These are phyloP conservation scores for Himalopsyche kuldschensis DNA, from an alignment of 2,888 invertebrate species.

Conservation along the genomic window DNA sequence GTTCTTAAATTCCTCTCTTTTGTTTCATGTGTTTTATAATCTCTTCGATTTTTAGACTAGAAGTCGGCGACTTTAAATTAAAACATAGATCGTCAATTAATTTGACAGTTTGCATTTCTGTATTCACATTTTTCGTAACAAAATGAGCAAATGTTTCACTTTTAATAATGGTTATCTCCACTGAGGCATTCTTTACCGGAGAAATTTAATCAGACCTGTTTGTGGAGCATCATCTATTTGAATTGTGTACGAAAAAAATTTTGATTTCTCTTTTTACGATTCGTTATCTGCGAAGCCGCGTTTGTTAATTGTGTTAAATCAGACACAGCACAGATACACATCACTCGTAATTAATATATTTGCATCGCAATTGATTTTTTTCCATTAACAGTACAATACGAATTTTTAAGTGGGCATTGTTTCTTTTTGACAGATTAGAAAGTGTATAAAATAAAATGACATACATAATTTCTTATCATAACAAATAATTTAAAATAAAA, in stretches of 20 bases:
- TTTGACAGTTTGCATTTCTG: background rate
- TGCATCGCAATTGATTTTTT: background rate
- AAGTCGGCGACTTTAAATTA: background rate
- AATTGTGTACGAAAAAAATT: background rate
- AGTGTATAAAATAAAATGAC: background rate
- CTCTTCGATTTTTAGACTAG: background rate
- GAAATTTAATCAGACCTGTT: background rate
- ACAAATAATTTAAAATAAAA: no score
- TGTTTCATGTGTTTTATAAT: background rate
- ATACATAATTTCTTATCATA: no score
- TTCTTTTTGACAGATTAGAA: background rate
- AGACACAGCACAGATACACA: slow-evolving; percentile 12
- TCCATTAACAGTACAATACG: background rate
- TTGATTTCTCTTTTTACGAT: slow-evolving; percentile 7
- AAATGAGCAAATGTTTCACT: background rate
- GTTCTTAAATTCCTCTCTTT: background rate
- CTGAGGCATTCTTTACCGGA: background rate
- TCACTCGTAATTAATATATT: background rate
- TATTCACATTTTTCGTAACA: background rate
- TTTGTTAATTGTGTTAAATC: slow-evolving; percentile 6
- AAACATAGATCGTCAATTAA: background rate
- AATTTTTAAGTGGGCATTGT: background rate
- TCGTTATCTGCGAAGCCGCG: slow-evolving; percentile 13
- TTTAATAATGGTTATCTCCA: background rate
- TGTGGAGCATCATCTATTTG: background rate